Conservation (phyloP, 2,113 vertebrate genomes). For the Megaleporinus macrocephalus region DNA sequence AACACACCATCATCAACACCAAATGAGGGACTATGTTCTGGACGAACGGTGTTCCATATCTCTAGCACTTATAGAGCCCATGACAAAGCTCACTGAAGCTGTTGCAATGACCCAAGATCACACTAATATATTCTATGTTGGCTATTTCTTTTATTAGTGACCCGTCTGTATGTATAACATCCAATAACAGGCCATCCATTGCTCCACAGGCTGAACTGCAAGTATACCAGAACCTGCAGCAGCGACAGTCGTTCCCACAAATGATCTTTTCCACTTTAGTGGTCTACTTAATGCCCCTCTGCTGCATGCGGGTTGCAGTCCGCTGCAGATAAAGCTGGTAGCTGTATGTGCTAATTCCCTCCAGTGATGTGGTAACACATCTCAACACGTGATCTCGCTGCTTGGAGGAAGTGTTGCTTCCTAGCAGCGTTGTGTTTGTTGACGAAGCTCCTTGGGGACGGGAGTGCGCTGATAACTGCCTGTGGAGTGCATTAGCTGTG, state of each 20-base stretch:
- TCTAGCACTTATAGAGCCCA: too few relatives aligned
- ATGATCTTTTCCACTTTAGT: neutral
- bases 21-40: too few relatives aligned
- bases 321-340: neutral
- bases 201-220: too few relatives aligned
- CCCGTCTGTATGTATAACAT: too few relatives aligned
- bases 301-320: neutral
- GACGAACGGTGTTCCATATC: too few relatives aligned
- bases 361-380: neutral
- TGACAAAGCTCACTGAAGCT: too few relatives aligned
- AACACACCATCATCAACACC: too few relatives aligned
- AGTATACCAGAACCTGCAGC: neutral
- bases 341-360: constrained; percentile 8
- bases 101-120: too few relatives aligned
- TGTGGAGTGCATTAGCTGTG: constrained; percentile 75
- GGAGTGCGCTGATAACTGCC: constrained; percentile 71
- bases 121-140: too few relatives aligned
- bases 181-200: too few relatives aligned
- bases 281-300: neutral
- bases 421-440: constrained; percentile 42
- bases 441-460: constrained; percentile 65
- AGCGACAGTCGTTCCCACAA: neutral
- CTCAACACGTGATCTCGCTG: neutral
- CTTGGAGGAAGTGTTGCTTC: constrained; percentile 4
- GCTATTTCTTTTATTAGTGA: too few relatives aligned